A percentile compares a stretch with the other conserved stretches of the same genome.
Conservation (phyloP, 2,797 vertebrate genomes). For the Poeciliopsis gracilis region DNA sequence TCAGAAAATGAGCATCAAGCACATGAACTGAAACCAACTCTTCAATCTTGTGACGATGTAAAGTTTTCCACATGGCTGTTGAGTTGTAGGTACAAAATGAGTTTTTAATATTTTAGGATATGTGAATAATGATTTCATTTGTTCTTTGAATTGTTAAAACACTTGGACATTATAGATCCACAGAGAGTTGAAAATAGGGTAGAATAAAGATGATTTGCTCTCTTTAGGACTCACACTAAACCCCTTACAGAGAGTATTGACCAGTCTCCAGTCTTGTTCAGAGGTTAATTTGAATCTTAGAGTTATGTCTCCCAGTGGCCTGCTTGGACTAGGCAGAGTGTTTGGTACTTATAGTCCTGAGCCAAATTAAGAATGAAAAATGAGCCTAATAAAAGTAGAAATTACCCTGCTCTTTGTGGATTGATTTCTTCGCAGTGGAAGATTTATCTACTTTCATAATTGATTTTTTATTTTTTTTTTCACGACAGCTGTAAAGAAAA, state of each 20-base stretch:
- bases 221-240: neutral
- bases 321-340: neutral
- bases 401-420: neutral
- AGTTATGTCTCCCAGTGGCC: constrained; percentile 2
- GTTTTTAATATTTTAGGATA: neutral
- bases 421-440: neutral
- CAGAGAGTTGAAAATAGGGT: neutral
- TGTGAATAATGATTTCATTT: neutral
- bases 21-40: neutral
- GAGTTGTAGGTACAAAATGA: neutral
- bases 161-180: neutral
- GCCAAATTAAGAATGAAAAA: constrained; percentile 8
- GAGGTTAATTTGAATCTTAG: constrained; percentile 8
- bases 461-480: neutral
- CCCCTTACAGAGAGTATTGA: neutral
- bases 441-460: neutral
- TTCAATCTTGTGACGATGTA: neutral
- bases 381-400: constrained; percentile 12
- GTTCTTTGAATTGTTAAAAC: neutral
- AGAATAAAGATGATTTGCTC: neutral
- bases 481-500: neutral
- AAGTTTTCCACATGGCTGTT: neutral
- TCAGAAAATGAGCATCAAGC: neutral
- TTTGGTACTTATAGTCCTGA: neutral
- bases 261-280: neutral